Base-by-base conservation (phyloP, 2,797 vertebrate species). In the Arnoldichthys spilopterus region DNA sequence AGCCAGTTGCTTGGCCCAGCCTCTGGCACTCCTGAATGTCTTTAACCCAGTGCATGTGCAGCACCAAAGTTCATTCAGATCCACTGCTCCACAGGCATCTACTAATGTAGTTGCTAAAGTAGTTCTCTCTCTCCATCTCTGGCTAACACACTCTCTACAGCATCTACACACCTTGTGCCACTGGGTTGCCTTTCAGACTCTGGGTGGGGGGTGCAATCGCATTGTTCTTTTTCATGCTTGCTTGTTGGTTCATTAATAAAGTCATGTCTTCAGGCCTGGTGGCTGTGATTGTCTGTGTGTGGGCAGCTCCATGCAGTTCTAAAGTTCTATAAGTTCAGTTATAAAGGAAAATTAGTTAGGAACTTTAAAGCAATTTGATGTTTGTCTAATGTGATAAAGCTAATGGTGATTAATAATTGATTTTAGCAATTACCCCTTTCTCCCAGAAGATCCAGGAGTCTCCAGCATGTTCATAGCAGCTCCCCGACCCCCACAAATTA, bases 201-300 rank as follows among this genome's bases (percentile, higher is more conserved):
- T 40, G 32, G 32, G 37, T 54, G 32, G 9, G 32, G 51, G 82
- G 82, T 6, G 66, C 20, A 20, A 66, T 64, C 70, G 58, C 67
- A 20, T 61, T 86, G 84, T 89, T 68, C 78, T 87, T 88, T n/a
- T 79, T 87, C 83, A 85, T 87, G 87, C 86, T 89, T 88, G 88
- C 88, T 89, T 85, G 82, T 86, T 89, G 85, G 71, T 92, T 92
- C 90, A 88, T 88, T 88, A 92, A 91, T 93, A 92, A 92, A 93
- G 89, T 85, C 80, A 76, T 87, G 86, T 91, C 87, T 88, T 88
- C 83, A 85, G 82, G 81, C 82, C 72, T 79, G 76, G 78, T 80
- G 37, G 12, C 5, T 62, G 43, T 28, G 34, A 34, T 61, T 79
- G 15, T 77, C 26, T 18, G 20, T 76, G 22, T 79, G 43, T 51